These are phyloP conservation scores for Lophochroa leadbeateri DNA, from an alignment of 2,113 vertebrate species.

Conservation along the genomic window DNA sequence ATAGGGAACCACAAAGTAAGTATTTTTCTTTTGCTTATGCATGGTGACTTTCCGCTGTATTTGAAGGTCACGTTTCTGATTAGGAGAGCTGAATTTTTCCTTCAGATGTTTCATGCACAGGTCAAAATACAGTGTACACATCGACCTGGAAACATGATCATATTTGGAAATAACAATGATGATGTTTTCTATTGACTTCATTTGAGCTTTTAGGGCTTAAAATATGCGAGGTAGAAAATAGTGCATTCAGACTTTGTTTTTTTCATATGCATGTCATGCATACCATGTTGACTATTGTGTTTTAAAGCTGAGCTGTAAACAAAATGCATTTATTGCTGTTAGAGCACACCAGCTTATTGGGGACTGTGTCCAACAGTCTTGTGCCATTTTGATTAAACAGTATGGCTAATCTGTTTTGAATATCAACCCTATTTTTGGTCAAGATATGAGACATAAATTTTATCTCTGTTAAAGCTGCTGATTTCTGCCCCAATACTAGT, in stretches of 20 bases:
- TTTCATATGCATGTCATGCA: fast-evolving
- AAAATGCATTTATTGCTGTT: not conserved
- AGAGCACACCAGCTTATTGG: not conserved
- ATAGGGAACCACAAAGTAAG: not conserved
- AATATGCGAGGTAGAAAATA: not conserved
- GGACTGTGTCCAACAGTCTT: not conserved
- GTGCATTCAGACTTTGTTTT: not conserved
- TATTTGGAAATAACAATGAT: not conserved
- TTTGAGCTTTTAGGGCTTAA: not conserved
- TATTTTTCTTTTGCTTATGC: not conserved
- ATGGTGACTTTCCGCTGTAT: not conserved
- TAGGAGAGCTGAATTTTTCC: not conserved
- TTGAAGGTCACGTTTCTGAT: not conserved
- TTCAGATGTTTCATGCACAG: not conserved
- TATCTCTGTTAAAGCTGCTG: not conserved
- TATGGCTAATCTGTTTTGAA: not conserved
- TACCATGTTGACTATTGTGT: not conserved
- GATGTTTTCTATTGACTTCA: not conserved
- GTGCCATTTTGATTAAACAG: not conserved
- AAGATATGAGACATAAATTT: not conserved
- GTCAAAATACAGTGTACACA: fast-evolving
- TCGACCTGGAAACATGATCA: not conserved
- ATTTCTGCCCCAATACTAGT: not conserved
- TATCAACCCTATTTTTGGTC: not conserved
- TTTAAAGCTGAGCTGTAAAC: not conserved